Evolutionary conservation across 2,797 vertebrate species (phyloP).

Genomic region (Cynopterus sphinx): DNA sequence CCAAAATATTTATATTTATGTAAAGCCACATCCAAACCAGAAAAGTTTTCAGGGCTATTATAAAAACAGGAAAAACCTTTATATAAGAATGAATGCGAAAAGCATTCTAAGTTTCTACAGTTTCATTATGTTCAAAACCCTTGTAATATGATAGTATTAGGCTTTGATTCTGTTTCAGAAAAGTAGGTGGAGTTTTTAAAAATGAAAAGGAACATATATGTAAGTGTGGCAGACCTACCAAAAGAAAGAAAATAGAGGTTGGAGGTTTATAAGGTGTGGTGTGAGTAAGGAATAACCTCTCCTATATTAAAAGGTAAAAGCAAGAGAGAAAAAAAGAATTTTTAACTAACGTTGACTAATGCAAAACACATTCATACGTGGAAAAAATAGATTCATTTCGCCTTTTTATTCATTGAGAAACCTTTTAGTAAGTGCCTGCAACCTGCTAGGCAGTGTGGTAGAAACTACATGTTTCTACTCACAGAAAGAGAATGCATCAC

Average conservation of each 20-base stretch:
- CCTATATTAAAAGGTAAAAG: not conserved
- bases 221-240: not conserved
- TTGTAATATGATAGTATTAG: not conserved
- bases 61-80: not conserved
- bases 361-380: not conserved
- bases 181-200: not conserved
- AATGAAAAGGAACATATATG: not conserved
- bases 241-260: not conserved
- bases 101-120: not conserved
- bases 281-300: not conserved
- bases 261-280: not conserved
- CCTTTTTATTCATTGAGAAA: not conserved
- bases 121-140: not conserved
- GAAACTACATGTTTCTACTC: not conserved
- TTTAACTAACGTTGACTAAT: not conserved
- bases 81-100: not conserved
- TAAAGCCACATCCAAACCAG: not conserved
- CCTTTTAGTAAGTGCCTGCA: not conserved
- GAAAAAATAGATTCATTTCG: constrained; percentile 1
- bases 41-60: not conserved
- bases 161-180: not conserved
- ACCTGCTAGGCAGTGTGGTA: not conserved
- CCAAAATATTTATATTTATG: not conserved
- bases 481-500: not conserved
- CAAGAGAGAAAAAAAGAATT: not conserved